Base-by-base conservation (phyloP, 2,797 vertebrate genomes). In the Rhadinocentrus ornatus region DNA sequence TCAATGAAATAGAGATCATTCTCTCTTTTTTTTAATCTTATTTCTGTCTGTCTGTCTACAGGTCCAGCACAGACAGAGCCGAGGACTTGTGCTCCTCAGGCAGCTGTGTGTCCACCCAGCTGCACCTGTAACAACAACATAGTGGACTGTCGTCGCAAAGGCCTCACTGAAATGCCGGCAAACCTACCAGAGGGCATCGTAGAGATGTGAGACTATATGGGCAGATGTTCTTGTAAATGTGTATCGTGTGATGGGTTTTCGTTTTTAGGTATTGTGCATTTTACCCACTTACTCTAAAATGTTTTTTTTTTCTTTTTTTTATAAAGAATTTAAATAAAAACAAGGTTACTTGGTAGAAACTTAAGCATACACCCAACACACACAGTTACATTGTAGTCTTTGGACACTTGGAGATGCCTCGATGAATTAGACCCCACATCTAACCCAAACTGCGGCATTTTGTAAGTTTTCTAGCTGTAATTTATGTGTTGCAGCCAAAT, bases 51-150 rank as follows among this genome's bases (percentile, higher is more conserved):
- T 55, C 59, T 24, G 16, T 70, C 55, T 58, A 0, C 91, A 99
- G 98, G 96, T 87, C 88, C 95, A 0, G 90, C 93, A 35, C 91
- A 93, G 88, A 88, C 94, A 0, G 97, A 99, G 78, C 84, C 94
- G 20, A 96, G 94, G 0, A 91, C 96, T 0, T 99, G 98, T 87
- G 95, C 92, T 10, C 96, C 97, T 82, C 96, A 96, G 83, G 95
- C 96, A 4, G 92, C 97, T 22, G 93, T 96, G 41, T 99, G 98
- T 81, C 98, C 98, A 0, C 91, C 95, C 20, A 93, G 95, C 89
- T 99, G 98, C 91, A 96, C 94, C 84, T 99, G 98, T 88, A 98
- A 97, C 91, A 98, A 97, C 93, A 98, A 97, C 77, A 96, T 99
- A 0, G 95, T 99, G 91, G 97, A 99, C 90, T 99, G 98, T 86